Percentiles rank a stretch among this genome's conserved stretches.
These are phyloP conservation scores for Acanthurus tractus DNA, from an alignment of 2,797 vertebrate genomes.

Conservation along the genomic window DNA sequence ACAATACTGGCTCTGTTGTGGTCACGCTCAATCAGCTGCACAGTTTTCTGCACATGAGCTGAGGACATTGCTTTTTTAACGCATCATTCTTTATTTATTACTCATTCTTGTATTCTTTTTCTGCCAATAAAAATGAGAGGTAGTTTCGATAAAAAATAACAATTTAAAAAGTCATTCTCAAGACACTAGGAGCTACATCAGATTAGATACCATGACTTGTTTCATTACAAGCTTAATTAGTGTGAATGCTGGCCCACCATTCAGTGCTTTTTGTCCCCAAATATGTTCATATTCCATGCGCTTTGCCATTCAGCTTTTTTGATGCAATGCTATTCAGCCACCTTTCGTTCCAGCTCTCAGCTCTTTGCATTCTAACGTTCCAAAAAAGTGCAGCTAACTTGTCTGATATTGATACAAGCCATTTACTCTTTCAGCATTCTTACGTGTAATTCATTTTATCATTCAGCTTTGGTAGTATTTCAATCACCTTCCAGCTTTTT, in stretches of 20 bases:
- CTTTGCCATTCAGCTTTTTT: background rate
- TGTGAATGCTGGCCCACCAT: background rate
- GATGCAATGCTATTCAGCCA: background rate
- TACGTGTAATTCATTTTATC: background rate
- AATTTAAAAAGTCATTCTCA: background rate
- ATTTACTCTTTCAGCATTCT: background rate
- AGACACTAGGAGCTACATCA: background rate
- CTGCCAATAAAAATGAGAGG: background rate
- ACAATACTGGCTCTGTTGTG: constrained; percentile 45
- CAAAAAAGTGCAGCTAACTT: background rate
- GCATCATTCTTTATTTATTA: background rate
- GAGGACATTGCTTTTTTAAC: constrained; percentile 2
- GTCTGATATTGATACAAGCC: background rate
- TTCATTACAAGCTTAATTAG: background rate
- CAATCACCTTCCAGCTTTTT: background rate
- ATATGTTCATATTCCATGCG: background rate
- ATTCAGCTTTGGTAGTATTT: background rate
- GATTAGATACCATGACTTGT: background rate
- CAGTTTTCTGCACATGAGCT: constrained; percentile 37
- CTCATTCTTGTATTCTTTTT: constrained; percentile 7
- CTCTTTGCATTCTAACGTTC: background rate
- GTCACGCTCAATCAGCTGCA: constrained; percentile 5
- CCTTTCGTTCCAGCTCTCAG: background rate
- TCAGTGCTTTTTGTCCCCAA: background rate
- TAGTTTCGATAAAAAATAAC: too few relatives aligned